A percentile compares a stretch with the other conserved stretches of the same genome.
These are phyloP conservation scores for Platorchestia sp. DNA, from an alignment of 1,140 invertebrate species.

Conservation along the genomic window DNA sequence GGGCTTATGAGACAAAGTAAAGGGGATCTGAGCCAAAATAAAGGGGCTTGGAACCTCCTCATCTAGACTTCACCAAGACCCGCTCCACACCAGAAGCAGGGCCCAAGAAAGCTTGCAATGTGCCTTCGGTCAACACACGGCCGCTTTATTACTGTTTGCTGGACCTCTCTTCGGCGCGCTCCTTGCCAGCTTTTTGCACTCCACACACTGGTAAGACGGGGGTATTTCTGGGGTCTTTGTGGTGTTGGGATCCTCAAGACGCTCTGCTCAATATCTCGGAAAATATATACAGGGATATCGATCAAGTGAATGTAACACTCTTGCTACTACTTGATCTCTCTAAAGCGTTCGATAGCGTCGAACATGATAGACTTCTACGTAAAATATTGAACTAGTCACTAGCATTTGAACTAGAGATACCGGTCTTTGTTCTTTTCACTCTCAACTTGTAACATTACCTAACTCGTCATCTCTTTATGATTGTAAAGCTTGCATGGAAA, in stretches of 20 bases:
- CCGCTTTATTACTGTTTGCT: constrained; percentile 17
- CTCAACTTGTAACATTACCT: too few relatives aligned
- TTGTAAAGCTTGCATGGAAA: too few relatives aligned
- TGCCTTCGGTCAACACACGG: not conserved
- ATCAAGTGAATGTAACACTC: too few relatives aligned
- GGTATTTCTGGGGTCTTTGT: not conserved
- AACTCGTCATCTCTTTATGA: too few relatives aligned
- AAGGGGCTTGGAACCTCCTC: not conserved
- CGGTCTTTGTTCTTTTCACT: too few relatives aligned
- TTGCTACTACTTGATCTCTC: too few relatives aligned
- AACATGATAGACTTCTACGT: too few relatives aligned
- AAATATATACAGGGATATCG: too few relatives aligned
- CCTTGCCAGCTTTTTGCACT: not conserved
- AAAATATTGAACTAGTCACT: too few relatives aligned
- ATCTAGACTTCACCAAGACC: not conserved
- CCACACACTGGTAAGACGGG: not conserved
- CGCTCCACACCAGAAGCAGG: not conserved
- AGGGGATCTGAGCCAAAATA: not conserved
- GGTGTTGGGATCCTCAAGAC: not conserved
- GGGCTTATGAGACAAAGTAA: not conserved
- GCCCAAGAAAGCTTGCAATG: not conserved
- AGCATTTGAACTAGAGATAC: too few relatives aligned
- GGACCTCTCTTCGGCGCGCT: not conserved
- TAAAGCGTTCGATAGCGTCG: too few relatives aligned
- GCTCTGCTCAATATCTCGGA: not conserved